Evolutionary conservation across 2,797 vertebrate genomes (phyloP).

Genomic region (Betta splendens): DNA sequence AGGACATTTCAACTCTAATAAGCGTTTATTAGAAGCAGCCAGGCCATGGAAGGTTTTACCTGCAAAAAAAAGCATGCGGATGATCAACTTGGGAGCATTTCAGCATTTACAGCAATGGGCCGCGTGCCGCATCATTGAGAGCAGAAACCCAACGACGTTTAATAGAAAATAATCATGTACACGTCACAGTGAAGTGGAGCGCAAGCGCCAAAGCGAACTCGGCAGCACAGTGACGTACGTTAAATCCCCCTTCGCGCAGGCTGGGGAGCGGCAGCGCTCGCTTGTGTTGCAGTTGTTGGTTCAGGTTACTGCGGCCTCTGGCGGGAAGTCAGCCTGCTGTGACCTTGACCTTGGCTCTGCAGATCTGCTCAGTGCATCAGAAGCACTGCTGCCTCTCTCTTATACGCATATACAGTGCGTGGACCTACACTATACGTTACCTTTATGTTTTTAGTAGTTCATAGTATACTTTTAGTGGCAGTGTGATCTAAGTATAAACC

Average conservation of each 20-base stretch:
- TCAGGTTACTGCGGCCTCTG: conserved; percentile 77
- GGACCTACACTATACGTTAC: background rate
- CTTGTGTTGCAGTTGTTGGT: conserved; percentile 66
- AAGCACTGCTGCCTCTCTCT: conserved; percentile 33
- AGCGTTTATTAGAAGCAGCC: background rate
- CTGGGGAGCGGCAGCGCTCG: conserved; percentile 43
- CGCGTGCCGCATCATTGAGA: background rate
- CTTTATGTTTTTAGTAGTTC: conserved; percentile 5
- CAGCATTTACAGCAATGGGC: conserved; percentile 10
- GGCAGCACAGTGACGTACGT: conserved; percentile 4
- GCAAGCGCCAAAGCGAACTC: too few species aligned
- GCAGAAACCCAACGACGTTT: background rate
- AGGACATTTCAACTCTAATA: background rate
- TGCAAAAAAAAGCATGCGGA: conserved; percentile 10
- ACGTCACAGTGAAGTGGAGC: background rate
- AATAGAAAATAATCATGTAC: too few species aligned
- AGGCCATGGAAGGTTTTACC: conserved; percentile 1
- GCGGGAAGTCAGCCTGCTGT: conserved; percentile 65
- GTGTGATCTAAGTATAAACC: background rate
- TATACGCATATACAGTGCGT: conserved; percentile 5
- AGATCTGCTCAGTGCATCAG: conserved; percentile 71
- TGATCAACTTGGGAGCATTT: background rate
- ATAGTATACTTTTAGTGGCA: background rate
- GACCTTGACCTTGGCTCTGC: conserved; percentile 76
- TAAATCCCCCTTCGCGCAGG: conserved; percentile 37